Evolutionary conservation across 2,888 invertebrate genomes (phyloP), one percentile per base, ranked within the genome.

Genomic region (Sussaba pulchella): DNA sequence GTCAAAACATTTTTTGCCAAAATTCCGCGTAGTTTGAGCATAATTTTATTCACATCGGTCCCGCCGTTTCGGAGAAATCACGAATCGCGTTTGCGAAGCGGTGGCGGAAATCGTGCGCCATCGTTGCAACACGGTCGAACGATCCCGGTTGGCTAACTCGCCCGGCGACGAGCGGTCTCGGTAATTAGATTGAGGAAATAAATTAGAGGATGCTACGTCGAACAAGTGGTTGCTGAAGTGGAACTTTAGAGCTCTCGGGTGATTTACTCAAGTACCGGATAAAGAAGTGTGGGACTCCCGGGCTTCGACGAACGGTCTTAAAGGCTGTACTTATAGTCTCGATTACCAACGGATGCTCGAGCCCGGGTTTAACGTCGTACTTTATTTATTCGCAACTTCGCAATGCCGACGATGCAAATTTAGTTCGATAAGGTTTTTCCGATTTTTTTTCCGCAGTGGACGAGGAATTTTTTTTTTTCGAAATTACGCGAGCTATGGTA

Each of bases 141-240:
- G n/a, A 61, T 26, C 31, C n/a, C 26, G 21, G 54, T 36, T 57
- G 57, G 31, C 57, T 31, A 14, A 54, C 9, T 19, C 21, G 24
- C 12, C 21, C 21, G 41, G 61, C 61, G 61, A 21, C 61, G 61
- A 61, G 61, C 39, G 1, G 61, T 61, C 61, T 61, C 1, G 4
- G 39, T 39, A 61, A 21, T 61, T n/a, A 61, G 61, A 61, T 61
- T 61, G 66, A 67, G 50, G 67, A 75, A 61, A 50, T 41, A 57
- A 70, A 70, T 45, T 54, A 57, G 70, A 70, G 70, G 57, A 57
- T 54, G 70, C 31, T 31, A 57, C 57, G 31, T 19, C 61, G 61
- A 9, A 36, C 31, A 43, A 50, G 31, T 66, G 47, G 57, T 14
- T 14, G 57, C 14, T 57, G 17, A 26, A 57, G 57, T 57, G 57